Conservation (phyloP, 1,140 invertebrate species). For the Drosophila orena region DNA sequence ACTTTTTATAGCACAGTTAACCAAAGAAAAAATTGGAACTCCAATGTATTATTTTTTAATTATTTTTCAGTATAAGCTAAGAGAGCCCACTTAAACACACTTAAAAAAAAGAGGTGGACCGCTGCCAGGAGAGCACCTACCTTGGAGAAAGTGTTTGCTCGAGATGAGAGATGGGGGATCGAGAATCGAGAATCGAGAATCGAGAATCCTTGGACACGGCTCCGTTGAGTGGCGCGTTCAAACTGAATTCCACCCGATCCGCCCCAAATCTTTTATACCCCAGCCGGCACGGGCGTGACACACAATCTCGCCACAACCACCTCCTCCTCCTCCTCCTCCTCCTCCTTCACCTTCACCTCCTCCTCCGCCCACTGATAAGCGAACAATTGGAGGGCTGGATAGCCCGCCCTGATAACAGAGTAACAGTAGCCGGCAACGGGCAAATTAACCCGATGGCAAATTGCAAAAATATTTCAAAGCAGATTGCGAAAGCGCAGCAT, state of each 20-base stretch:
- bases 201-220: slow-evolving; percentile 43
- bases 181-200: slow-evolving; percentile 14
- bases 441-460: slow-evolving; percentile 25
- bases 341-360: background rate
- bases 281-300: slow-evolving; percentile 44
- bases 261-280: slow-evolving; percentile 64
- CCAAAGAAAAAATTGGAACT: background rate
- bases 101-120: slow-evolving; percentile 1
- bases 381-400: slow-evolving; percentile 21
- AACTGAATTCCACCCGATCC: slow-evolving; percentile 48
- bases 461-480: background rate
- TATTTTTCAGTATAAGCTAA: background rate
- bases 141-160: slow-evolving; percentile 36
- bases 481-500: background rate
- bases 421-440: slow-evolving; percentile 20
- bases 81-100: slow-evolving; percentile 5
- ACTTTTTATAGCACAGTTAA: background rate
- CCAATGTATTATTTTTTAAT: too few relatives aligned
- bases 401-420: slow-evolving; percentile 23
- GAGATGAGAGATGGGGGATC: slow-evolving; percentile 1
- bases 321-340: background rate
- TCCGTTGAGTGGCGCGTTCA: slow-evolving; percentile 38
- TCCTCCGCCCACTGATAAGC: slow-evolving; percentile 24
- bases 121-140: slow-evolving; percentile 16
- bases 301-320: slow-evolving; percentile 24